Evolutionary conservation across 2,797 vertebrate species (phyloP), one percentile per base, ranked within the genome.

Genomic region (Dipus sagitta): DNA sequence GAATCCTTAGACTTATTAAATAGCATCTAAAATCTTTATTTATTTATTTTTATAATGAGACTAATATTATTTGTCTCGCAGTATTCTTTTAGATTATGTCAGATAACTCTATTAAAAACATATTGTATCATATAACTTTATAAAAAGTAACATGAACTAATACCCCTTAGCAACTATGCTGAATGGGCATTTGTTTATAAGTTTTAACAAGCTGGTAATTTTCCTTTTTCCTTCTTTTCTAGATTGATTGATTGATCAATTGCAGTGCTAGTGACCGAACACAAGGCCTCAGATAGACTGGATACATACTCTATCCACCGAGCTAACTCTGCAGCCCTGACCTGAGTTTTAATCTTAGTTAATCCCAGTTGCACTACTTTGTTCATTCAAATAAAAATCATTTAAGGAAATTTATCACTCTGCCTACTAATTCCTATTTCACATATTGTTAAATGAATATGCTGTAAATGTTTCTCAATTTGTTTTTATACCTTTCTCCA

Each of bases 41-140:
- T 91, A 88, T 60, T 95, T 91, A 88, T 60, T 95, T 94, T 18
- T 86, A 86, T 92, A 91, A 88, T 81, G 38, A 89, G 42, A 34
- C 60, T 62, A 71, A 26, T 86, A 62, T 58, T 70, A 81, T 32
- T 28, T 89, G 38, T 58, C 34, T 83, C 30, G 11, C 64, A 81
- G 52, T 15, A 84, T 89, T 64, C 81, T 81, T 77, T 84, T 24
- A 71, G 42, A 77, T 75, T 89, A 90, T 91, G 78, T 87, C 74
- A 77, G 34, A 68, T 87, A 85, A 87, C 20, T 54, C 2, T 85
- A 62, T 62, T 52, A 92, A 84, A 93, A 77, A 9, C 47, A 47
- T 9, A 47, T 11, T 47, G 11, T 47, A 47, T 47, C 11, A 47
- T 47, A 47, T 47, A 47, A 47, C 47, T 47, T 47, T 47, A 47